Evolutionary conservation across 2,113 vertebrate species (phyloP), one percentile per base, ranked within the genome.

Genomic region (Glaucidium brasilianum): DNA sequence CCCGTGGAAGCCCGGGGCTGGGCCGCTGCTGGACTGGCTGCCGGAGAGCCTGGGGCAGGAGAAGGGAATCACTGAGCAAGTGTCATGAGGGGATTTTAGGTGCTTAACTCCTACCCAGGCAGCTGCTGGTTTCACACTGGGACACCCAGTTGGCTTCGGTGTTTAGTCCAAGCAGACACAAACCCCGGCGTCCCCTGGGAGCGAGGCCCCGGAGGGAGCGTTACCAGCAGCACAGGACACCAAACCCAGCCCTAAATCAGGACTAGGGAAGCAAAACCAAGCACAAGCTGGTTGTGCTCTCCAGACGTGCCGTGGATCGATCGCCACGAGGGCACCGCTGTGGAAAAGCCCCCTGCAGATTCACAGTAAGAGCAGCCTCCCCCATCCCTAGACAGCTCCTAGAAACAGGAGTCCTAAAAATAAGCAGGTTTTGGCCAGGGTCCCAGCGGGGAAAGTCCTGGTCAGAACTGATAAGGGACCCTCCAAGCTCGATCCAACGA

Each of bases 1-100:
- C 7, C 98, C 93, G 0, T 98, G 92, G 55, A 98, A 98, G 8
- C 75, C 68, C 25, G 55, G 98, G 0, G 26, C 27, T 0, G 93
- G 0, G 50, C 8, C 2, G 2, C 34, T 2, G 55, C 43, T 7
- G 1, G 73, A n/a, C 45, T n/a, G 73, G 32, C 62, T 2, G 2
- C 62, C 8, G 13, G 92, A 43, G 15, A 53, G 11, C 8, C 96
- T 97, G 55, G 4, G 0, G 4, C 0, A 2, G 39, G 19, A 2
- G 18, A 0, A 18, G 49, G 29, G 5, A 6, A 1, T 17, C 14
- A 3, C 30, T 47, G n/a, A 71, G 45, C 21, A 11, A 5, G 35
- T 1, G 2, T 0, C 0, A 22, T 16, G 17, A 45, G 14, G 43
- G 43, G 43, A 18, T 45, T 45, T 45, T 45, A 45, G 43, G 43